Evolutionary conservation across 2,888 invertebrate genomes (phyloP).

Genomic region (Eumacrocentrus americanus): DNA sequence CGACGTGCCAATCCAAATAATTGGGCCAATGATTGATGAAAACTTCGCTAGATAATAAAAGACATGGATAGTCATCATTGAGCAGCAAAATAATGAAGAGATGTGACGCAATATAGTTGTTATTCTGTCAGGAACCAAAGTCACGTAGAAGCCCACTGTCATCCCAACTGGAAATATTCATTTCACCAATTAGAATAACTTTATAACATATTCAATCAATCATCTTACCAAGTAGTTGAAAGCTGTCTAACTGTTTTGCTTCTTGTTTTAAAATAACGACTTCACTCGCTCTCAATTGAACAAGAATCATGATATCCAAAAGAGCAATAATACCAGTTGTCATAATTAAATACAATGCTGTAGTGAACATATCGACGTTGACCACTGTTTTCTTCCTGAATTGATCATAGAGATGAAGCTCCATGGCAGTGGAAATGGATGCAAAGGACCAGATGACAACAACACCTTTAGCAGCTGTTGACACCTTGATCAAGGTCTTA

Average conservation of each 20-base stretch:
- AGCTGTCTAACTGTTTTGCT: conserved; percentile 34
- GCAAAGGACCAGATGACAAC: conserved; percentile 44
- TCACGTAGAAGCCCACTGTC: conserved; percentile 41
- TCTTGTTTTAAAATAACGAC: conserved; percentile 11
- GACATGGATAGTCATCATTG: conserved; percentile 36
- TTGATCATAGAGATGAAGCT: conserved; percentile 44
- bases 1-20: conserved; percentile 41
- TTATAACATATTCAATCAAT: neutral
- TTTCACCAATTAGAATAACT: neutral
- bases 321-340: conserved; percentile 41
- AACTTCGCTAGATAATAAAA: conserved; percentile 45
- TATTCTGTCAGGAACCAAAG: conserved; percentile 48
- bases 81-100: conserved; percentile 41
- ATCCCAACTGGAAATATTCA: conserved; percentile 40
- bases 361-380: conserved; percentile 45
- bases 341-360: conserved; percentile 42
- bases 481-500: conserved; percentile 28
- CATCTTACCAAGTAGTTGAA: conserved; percentile 39
- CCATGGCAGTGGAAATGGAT: conserved; percentile 43
- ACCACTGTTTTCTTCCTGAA: conserved; percentile 31
- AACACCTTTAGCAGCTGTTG: conserved; percentile 41
- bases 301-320: conserved; percentile 39
- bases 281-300: conserved; percentile 30
- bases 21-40: conserved; percentile 41
- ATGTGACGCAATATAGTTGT: conserved; percentile 42